A percentile compares a stretch with the other conserved stretches of the same genome.
Conservation (phyloP, 2,797 vertebrate genomes). For the Glyptemys insculpta region DNA sequence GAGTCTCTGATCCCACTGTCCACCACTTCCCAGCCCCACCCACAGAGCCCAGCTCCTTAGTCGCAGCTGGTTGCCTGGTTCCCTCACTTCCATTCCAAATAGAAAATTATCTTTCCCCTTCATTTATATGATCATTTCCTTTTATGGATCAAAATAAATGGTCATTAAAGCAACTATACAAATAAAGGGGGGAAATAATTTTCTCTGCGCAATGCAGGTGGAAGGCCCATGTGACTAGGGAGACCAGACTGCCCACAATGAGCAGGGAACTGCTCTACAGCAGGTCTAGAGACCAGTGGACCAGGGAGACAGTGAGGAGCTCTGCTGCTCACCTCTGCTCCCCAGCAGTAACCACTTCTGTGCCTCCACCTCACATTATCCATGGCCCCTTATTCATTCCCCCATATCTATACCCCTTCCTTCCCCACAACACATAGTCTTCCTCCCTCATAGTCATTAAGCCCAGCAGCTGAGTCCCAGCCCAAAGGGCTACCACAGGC, state of each 20-base stretch:
- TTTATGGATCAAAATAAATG: neutral
- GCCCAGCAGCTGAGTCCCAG: neutral
- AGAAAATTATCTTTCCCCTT: neutral
- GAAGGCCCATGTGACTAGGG: neutral
- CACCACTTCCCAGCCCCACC: neutral
- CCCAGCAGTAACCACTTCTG: neutral
- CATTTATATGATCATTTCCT: neutral
- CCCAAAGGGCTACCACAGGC: neutral
- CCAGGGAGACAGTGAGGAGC: neutral
- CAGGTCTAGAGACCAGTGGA: neutral
- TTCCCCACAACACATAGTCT: neutral
- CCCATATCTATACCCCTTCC: neutral
- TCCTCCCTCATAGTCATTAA: neutral
- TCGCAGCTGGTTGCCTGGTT: neutral
- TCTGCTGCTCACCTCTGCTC: rapidly evolving
- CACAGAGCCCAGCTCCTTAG: neutral
- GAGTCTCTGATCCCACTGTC: neutral
- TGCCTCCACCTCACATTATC: neutral
- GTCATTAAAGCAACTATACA: rapidly evolving
- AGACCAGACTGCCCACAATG: neutral
- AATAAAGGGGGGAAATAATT: neutral
- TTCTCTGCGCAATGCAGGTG: rapidly evolving
- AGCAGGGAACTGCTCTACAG: neutral
- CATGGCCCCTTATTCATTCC: neutral
- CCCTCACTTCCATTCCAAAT: neutral